A percentile compares a stretch with the other conserved stretches of the same genome.
Conservation (phyloP, 2,888 invertebrate genomes). For the Andricus curvator region DNA sequence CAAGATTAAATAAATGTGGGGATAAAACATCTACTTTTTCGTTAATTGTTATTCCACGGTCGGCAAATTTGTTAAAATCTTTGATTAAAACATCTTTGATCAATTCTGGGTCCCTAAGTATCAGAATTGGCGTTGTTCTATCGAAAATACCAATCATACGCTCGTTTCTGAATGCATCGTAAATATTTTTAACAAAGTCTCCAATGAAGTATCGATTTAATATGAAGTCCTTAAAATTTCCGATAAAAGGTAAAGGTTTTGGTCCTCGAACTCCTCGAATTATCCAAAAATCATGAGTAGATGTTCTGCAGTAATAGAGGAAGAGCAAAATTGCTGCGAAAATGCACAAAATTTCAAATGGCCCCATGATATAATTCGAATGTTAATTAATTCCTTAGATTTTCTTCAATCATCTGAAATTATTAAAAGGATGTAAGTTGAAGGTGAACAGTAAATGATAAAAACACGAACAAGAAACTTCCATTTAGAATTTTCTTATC, state of each 20-base stretch:
- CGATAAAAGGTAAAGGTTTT: slow-evolving; percentile 76
- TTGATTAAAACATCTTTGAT: slow-evolving; percentile 75
- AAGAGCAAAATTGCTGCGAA: slow-evolving; percentile 68
- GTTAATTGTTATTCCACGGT: slow-evolving; percentile 67
- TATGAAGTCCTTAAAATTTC: slow-evolving; percentile 72
- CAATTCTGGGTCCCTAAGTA: slow-evolving; percentile 75
- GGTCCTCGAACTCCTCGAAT: slow-evolving; percentile 73
- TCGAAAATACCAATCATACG: slow-evolving; percentile 75
- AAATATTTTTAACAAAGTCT: slow-evolving; percentile 46
- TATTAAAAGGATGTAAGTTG: too few relatives aligned
- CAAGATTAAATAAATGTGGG: slow-evolving; percentile 75
- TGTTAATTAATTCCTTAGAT: slow-evolving; percentile 29
- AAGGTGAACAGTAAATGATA: too few relatives aligned
- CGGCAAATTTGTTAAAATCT: slow-evolving; percentile 74
- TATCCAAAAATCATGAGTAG: slow-evolving; percentile 77
- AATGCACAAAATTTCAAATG: slow-evolving; percentile 71
- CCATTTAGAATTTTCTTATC: too few relatives aligned
- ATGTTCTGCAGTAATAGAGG: slow-evolving; percentile 64
- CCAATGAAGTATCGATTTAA: slow-evolving; percentile 50
- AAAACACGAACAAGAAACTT: too few relatives aligned
- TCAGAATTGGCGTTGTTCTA: slow-evolving; percentile 69
- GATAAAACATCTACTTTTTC: slow-evolving; percentile 76
- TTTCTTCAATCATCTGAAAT: too few relatives aligned
- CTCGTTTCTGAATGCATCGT: slow-evolving; percentile 57
- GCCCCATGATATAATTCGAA: slow-evolving; percentile 46